Evolutionary conservation across 2,797 vertebrate genomes (phyloP), one percentile per base, ranked within the genome.

Genomic region (Sandelia bainsii): DNA sequence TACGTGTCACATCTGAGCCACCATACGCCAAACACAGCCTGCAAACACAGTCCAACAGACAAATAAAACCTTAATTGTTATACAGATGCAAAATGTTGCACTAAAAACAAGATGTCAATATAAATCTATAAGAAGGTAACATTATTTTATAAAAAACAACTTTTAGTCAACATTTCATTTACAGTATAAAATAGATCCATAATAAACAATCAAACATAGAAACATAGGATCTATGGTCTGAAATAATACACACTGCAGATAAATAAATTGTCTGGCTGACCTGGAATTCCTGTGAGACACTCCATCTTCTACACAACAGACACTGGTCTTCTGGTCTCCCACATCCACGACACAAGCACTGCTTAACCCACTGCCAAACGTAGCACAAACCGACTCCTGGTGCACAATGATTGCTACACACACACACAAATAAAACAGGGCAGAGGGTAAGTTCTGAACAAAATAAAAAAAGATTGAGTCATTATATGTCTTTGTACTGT

Each of bases 231-330:
- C 37, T 39, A 11, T 39, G 8, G 5, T 42, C 12, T 42, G 39
- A 14, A 32, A 32, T 32, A 32, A 32, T 6, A 32, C 29, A 7
- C 29, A 8, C 29, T 7, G 29, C 29, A 32, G 8, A 39, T 39
- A 39, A 39, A 39, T 32, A 39, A 11, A 39, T 13, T 13, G 10
- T 2, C 12, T 17, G 27, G 3, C 69, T 3, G 46, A 99, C 98
- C 98, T 96, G 71, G 98, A 98, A 87, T 97, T 99, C 54, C 97
- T 94, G 80, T 99, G 98, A 19, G 98, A 99, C 72, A 99, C 96
- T 2, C 98, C 98, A 3, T 99, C 98, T 87, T 99, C 98, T 6
- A 99, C 97, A 60, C 98, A 99, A 81, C 97, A 97, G 44, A 99
- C 91, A 0, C 98, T 99, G 68, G 97, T 98, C 93, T 99, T 99